Percentiles rank a stretch among this genome's conserved stretches.
Evolutionary conservation across 1,140 invertebrate genomes (phyloP).

Genomic region (Hormaphis cornu): DNA sequence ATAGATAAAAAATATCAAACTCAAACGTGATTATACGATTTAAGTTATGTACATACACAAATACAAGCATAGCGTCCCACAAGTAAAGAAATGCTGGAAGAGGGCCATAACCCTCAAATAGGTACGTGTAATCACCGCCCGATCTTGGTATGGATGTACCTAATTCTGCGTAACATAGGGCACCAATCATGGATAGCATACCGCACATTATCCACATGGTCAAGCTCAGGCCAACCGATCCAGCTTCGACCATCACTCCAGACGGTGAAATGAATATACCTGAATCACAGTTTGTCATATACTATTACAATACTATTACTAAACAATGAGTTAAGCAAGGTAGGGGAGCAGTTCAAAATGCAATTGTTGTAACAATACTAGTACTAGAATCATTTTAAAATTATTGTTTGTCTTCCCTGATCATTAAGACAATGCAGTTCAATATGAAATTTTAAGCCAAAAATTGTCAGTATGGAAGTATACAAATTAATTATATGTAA

Average conservation of each 20-base stretch:
- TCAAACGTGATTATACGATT: neutral
- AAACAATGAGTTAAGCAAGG: too few relatives aligned
- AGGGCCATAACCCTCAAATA: conserved; percentile 81
- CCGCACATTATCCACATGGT: conserved; percentile 85
- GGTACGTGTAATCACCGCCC: conserved; percentile 89
- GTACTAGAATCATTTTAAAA: too few relatives aligned
- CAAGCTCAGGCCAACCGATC: conserved; percentile 76
- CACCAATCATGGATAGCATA: conserved; percentile 75
- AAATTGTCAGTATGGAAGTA: too few relatives aligned
- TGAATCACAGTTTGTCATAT: too few relatives aligned
- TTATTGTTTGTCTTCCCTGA: too few relatives aligned
- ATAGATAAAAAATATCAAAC: too few relatives aligned
- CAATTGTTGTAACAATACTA: too few relatives aligned
- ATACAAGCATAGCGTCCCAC: conserved; percentile 77
- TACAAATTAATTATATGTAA: too few relatives aligned
- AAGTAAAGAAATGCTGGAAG: conserved; percentile 87
- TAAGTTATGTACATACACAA: conserved; percentile 55
- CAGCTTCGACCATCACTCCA: conserved; percentile 78
- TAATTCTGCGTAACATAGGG: conserved; percentile 90
- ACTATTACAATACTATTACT: too few relatives aligned
- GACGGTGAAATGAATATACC: conserved; percentile 91
- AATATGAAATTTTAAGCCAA: neutral
- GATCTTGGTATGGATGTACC: conserved; percentile 73
- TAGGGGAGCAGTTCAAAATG: too few relatives aligned
- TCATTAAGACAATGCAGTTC: too few relatives aligned